phyloP scores from a whole-genome alignment of 2,888 invertebrate genomes.

The Andrena dorsata region DNA sequence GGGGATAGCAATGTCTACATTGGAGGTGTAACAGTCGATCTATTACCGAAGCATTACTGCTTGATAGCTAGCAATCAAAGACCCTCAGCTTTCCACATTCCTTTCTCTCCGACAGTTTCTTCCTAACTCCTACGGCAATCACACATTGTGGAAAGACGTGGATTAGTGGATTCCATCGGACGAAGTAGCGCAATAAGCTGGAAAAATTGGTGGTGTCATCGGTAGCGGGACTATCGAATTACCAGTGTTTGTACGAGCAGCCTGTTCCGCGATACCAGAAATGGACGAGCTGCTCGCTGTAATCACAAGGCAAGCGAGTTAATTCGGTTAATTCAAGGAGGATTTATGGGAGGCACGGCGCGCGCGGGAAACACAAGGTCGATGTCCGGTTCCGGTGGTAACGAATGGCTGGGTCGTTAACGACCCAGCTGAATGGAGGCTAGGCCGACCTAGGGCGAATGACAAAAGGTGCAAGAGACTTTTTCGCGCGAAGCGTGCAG shows the following conservation, averaged over 20 bases:
- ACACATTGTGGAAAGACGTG: background rate
- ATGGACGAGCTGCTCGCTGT: slow-evolving; percentile 23
- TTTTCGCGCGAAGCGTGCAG: background rate
- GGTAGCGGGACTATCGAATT: background rate
- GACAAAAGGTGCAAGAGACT: background rate
- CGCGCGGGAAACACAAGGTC: slow-evolving; percentile 31
- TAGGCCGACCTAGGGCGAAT: background rate
- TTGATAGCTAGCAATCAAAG: too few species aligned
- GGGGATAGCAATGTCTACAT: too few species aligned
- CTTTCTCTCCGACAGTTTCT: too few species aligned
- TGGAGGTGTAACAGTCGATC: too few species aligned
- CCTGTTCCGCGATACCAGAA: slow-evolving; percentile 35
- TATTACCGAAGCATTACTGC: too few species aligned
- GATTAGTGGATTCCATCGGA: background rate
- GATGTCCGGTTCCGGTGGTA: slow-evolving; percentile 29
- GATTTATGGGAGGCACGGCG: slow-evolving; percentile 34
- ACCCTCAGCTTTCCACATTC: too few species aligned
- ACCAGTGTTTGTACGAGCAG: background rate
- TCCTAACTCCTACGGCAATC: too few species aligned
- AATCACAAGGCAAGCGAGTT: slow-evolving; percentile 36
- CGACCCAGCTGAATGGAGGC: background rate
- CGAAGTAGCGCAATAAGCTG: background rate
- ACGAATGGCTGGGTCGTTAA: slow-evolving; percentile 28
- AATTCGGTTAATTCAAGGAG: slow-evolving; percentile 50
- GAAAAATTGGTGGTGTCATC: slow-evolving; percentile 5